phyloP scores from a whole-genome alignment of 2,888 invertebrate species.

The Ochropleura plecta region DNA sequence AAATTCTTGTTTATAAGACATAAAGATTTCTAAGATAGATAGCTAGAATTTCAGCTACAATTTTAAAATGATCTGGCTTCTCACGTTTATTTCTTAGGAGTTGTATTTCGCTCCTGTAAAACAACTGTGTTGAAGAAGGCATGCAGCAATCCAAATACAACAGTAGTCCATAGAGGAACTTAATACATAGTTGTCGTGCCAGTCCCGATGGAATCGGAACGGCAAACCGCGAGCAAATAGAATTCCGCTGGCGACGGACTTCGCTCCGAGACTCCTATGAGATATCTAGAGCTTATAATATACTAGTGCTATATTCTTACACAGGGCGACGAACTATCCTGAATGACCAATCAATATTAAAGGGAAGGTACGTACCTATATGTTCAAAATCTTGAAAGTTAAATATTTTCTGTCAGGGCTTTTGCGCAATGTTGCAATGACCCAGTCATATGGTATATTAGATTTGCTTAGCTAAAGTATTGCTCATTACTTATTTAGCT shows the following conservation, averaged over 20 bases:
- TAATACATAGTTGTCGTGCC: conserved; percentile 47
- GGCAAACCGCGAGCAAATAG: conserved; percentile 40
- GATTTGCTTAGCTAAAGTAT: not conserved
- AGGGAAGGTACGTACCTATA: too few species aligned
- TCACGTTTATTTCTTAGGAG: not conserved
- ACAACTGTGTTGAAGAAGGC: conserved; percentile 4
- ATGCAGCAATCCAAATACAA: conserved; percentile 13
- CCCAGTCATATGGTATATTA: not conserved
- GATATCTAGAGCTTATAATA: conserved; percentile 7
- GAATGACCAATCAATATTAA: not conserved
- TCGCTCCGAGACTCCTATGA: conserved; percentile 7
- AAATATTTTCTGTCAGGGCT: not conserved
- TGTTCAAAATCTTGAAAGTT: not conserved
- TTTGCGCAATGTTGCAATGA: not conserved
- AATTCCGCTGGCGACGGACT: conserved; percentile 40
- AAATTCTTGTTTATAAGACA: conserved; percentile 12
- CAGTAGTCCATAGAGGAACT: conserved; percentile 6
- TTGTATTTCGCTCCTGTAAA: not conserved
- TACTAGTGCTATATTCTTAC: not conserved
- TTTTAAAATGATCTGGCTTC: not conserved
- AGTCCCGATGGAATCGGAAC: conserved; percentile 16
- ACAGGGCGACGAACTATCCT: not conserved
- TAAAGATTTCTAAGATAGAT: not conserved
- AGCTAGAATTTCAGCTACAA: not conserved
- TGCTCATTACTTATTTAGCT: not conserved